Percentiles rank a stretch among this genome's conserved stretches.
Conservation (phyloP, 2,888 invertebrate genomes). For the Xiphydria camelus region DNA sequence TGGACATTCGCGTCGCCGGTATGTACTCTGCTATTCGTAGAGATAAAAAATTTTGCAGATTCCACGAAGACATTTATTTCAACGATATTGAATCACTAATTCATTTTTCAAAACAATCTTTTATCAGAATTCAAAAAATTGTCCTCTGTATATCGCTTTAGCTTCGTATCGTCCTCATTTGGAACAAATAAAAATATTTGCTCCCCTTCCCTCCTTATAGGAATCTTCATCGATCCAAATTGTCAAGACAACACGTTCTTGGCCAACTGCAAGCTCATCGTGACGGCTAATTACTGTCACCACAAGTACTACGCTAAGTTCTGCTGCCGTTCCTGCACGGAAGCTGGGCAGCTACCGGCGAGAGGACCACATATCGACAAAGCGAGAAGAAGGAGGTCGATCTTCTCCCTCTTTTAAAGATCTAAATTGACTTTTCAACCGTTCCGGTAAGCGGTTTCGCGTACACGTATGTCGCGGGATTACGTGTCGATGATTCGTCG, state of each 20-base stretch:
- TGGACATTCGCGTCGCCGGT: constrained; percentile 79
- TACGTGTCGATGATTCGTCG: too few relatives aligned
- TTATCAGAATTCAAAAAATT: neutral
- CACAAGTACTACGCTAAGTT: constrained; percentile 90
- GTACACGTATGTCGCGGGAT: too few relatives aligned
- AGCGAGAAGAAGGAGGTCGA: constrained; percentile 36
- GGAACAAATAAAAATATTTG: too few relatives aligned
- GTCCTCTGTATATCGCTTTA: constrained; percentile 4
- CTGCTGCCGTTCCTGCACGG: constrained; percentile 91
- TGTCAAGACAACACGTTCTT: constrained; percentile 88
- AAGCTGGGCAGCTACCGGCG: constrained; percentile 75
- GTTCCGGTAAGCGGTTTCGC: constrained; percentile 6
- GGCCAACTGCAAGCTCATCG: constrained; percentile 88
- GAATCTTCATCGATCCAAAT: constrained; percentile 72
- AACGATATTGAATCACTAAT: neutral
- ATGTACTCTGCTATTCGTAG: constrained; percentile 35
- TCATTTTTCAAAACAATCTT: neutral
- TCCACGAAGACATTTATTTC: neutral
- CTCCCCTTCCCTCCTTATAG: constrained; percentile 59
- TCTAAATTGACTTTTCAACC: constrained; percentile 5
- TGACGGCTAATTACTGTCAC: constrained; percentile 80
- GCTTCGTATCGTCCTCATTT: neutral
- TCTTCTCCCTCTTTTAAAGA: constrained; percentile 12
- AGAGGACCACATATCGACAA: constrained; percentile 58
- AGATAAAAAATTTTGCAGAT: constrained; percentile 5